Conservation (phyloP, 2,888 invertebrate species). For the Cosmia pyralina region DNA sequence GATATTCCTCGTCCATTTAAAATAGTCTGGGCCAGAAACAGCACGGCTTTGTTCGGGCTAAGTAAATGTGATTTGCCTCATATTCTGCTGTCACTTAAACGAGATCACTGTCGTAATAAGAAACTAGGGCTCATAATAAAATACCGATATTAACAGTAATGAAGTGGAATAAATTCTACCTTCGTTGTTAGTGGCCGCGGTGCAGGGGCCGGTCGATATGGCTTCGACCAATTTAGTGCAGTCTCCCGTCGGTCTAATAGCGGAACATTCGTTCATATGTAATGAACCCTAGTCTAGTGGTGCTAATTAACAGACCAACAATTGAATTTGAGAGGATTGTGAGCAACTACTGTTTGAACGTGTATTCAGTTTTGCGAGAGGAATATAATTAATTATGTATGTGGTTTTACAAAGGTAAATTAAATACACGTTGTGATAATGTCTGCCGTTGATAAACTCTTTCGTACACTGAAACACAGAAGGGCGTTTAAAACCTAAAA, state of each 20-base stretch:
- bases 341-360: slow-evolving; percentile 18
- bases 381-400: neutral
- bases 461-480: neutral
- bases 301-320: slow-evolving; percentile 24
- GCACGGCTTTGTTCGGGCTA: slow-evolving; percentile 17
- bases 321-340: slow-evolving; percentile 8
- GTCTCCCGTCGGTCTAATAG: slow-evolving; percentile 20
- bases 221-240: slow-evolving; percentile 24
- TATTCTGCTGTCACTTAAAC: slow-evolving; percentile 27
- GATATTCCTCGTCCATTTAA: slow-evolving; percentile 20
- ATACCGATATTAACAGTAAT: neutral
- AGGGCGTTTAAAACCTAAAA: neutral
- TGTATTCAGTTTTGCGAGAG: neutral
- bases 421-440: neutral
- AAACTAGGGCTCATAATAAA: slow-evolving; percentile 25
- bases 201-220: slow-evolving; percentile 16
- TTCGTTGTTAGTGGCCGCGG: slow-evolving; percentile 6
- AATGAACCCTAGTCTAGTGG: slow-evolving; percentile 20
- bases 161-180: slow-evolving; percentile 1
- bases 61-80: slow-evolving; percentile 34
- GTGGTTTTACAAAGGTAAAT: neutral
- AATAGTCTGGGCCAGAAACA: slow-evolving; percentile 12
- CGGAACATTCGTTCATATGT: slow-evolving; percentile 33
- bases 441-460: neutral
- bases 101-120: slow-evolving; percentile 25